Conservation (phyloP, 2,113 vertebrate genomes). For the Agelaius phoeniceus region DNA sequence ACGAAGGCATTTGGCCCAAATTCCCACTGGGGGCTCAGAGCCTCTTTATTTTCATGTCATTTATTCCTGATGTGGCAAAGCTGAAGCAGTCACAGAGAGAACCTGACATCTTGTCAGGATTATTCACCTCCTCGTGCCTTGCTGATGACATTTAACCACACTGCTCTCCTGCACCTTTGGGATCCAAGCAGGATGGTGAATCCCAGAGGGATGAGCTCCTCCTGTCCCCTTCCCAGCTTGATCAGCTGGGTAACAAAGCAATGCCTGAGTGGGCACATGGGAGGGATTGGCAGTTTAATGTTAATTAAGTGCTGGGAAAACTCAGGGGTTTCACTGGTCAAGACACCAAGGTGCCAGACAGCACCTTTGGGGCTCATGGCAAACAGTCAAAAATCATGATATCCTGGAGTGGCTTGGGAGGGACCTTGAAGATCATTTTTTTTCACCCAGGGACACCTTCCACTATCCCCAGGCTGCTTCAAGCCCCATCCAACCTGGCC, state of each 20-base stretch:
- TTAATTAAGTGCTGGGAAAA: not conserved
- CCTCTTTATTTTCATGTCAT: not conserved
- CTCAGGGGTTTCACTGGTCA: not conserved
- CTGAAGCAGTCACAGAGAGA: not conserved
- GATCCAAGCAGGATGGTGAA: not conserved
- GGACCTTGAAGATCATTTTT: not conserved
- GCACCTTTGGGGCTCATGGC: not conserved
- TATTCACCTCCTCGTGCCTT: not conserved
- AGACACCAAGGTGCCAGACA: fast-evolving
- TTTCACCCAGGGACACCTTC: not conserved
- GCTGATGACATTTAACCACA: not conserved
- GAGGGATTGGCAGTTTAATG: not conserved
- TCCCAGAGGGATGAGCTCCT: not conserved
- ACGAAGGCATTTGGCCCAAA: not conserved
- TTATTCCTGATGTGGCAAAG: not conserved
- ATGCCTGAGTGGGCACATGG: not conserved
- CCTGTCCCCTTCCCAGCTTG: not conserved
- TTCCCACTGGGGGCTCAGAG: not conserved
- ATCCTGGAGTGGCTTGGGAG: not conserved
- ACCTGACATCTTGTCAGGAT: slow-evolving; percentile 1
- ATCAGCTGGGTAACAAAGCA: not conserved
- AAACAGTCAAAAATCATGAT: not conserved
- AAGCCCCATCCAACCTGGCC: not conserved
- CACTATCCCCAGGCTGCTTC: fast-evolving
- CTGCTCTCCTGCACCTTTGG: not conserved